Evolutionary conservation across 2,797 vertebrate species (phyloP).

Genomic region (Sebastes oblongus): DNA sequence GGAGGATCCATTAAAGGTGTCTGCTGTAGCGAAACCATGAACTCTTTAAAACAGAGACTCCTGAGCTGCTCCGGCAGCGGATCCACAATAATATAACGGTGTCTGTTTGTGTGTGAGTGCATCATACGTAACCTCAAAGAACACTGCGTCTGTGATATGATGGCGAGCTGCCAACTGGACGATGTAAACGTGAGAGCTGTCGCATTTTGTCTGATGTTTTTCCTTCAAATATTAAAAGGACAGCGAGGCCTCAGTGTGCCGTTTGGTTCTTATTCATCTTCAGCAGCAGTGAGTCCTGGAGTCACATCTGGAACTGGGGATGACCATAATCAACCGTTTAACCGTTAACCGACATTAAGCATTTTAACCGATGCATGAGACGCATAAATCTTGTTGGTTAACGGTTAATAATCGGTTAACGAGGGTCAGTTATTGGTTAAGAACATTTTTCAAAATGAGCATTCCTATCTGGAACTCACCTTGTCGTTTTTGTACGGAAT

Average conservation of each 20-base stretch:
- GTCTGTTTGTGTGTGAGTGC: conserved; percentile 4
- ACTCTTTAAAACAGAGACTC: neutral
- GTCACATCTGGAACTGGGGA: no score
- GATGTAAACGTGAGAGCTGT: neutral
- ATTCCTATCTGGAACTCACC: no score
- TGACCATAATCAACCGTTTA: no score
- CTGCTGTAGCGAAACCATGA: neutral
- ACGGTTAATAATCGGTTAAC: no score
- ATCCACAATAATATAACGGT: neutral
- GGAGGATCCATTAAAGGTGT: neutral
- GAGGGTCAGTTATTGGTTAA: no score
- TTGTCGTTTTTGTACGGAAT: no score
- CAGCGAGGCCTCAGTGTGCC: neutral
- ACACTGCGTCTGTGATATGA: neutral
- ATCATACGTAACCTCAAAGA: neutral
- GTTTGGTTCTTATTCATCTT: no score
- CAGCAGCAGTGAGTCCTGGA: no score
- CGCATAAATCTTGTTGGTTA: no score
- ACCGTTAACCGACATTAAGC: no score
- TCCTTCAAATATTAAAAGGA: conserved; percentile 37
- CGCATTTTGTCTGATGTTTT: conserved; percentile 16
- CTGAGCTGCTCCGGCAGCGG: neutral
- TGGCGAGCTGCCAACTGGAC: conserved; percentile 3
- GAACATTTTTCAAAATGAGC: no score
- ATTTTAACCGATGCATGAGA: no score